These are phyloP conservation scores for Sialis lutaria DNA, from an alignment of 2,888 invertebrate species.

Conservation along the genomic window DNA sequence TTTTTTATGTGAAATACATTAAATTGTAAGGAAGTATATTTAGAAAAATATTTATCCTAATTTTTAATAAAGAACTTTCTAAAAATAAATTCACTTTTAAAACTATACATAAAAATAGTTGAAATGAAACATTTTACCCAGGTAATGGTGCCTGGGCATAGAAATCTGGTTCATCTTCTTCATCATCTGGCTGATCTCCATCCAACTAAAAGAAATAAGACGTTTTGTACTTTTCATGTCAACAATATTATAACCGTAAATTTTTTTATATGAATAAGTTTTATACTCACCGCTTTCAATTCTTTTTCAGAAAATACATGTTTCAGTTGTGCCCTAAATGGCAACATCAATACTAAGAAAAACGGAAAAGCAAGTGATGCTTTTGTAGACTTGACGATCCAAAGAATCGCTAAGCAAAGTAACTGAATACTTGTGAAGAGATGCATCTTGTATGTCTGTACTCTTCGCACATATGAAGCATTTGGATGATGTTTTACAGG, in stretches of 20 bases:
- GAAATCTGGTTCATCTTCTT: slow-evolving; percentile 84
- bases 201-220: slow-evolving; percentile 46
- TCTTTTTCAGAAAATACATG: slow-evolving; percentile 65
- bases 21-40: too few relatives aligned
- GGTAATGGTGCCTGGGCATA: slow-evolving; percentile 81
- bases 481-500: slow-evolving; percentile 93
- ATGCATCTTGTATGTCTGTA: slow-evolving; percentile 84
- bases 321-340: slow-evolving; percentile 56
- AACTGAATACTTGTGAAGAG: slow-evolving; percentile 76
- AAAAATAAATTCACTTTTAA: background rate
- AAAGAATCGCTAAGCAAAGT: slow-evolving; percentile 56
- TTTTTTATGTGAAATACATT: too few relatives aligned
- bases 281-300: slow-evolving; percentile 57
- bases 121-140: slow-evolving; percentile 33
- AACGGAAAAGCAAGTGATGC: slow-evolving; percentile 88
- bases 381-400: slow-evolving; percentile 77
- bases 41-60: too few relatives aligned
- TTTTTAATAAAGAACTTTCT: too few relatives aligned
- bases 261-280: background rate
- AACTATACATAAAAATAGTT: background rate
- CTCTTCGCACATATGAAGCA: slow-evolving; percentile 73
- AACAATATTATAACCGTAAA: background rate
- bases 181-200: slow-evolving; percentile 61
- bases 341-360: slow-evolving; percentile 82
- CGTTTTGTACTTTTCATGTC: background rate